Percentiles rank a stretch among this genome's conserved stretches.
These are phyloP conservation scores for Drosophila novamexicana DNA, from an alignment of 1,140 invertebrate genomes.

Conservation along the genomic window DNA sequence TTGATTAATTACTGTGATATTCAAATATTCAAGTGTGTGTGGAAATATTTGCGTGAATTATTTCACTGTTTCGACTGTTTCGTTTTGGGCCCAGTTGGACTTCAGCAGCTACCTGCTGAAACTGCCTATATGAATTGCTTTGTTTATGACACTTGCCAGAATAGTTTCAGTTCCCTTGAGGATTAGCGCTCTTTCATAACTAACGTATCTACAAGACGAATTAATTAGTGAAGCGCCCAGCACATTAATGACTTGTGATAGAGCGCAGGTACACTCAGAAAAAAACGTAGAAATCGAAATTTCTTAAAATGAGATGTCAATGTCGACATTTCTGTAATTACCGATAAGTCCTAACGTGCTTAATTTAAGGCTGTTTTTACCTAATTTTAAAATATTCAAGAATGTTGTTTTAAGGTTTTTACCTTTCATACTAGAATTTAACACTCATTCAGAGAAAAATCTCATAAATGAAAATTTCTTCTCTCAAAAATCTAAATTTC, in stretches of 20 bases:
- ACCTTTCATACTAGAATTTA: too few relatives aligned
- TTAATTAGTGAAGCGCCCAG: conserved; percentile 47
- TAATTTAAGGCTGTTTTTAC: too few relatives aligned
- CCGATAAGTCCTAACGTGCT: too few relatives aligned
- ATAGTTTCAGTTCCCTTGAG: conserved; percentile 40
- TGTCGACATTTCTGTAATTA: too few relatives aligned
- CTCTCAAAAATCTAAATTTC: too few relatives aligned
- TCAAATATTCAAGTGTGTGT: conserved; percentile 80
- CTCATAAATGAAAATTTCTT: too few relatives aligned
- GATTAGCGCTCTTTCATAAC: conserved; percentile 49
- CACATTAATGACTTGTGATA: conserved; percentile 32
- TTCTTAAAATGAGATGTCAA: not conserved
- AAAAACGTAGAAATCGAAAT: not conserved
- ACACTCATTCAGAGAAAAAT: too few relatives aligned
- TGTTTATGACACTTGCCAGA: conserved; percentile 65
- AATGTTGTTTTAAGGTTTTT: too few relatives aligned
- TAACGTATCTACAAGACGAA: conserved; percentile 40
- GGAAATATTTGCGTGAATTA: conserved; percentile 60
- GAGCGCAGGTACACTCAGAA: conserved; percentile 1
- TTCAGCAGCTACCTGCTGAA: conserved; percentile 42
- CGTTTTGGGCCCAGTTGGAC: conserved; percentile 2
- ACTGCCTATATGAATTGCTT: conserved; percentile 43
- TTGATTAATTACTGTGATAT: conserved; percentile 81
- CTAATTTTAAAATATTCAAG: too few relatives aligned
- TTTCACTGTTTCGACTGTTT: conserved; percentile 28